Evolutionary conservation across 2,113 vertebrate species (phyloP).

Genomic region (Microcebus ravelobensis): DNA sequence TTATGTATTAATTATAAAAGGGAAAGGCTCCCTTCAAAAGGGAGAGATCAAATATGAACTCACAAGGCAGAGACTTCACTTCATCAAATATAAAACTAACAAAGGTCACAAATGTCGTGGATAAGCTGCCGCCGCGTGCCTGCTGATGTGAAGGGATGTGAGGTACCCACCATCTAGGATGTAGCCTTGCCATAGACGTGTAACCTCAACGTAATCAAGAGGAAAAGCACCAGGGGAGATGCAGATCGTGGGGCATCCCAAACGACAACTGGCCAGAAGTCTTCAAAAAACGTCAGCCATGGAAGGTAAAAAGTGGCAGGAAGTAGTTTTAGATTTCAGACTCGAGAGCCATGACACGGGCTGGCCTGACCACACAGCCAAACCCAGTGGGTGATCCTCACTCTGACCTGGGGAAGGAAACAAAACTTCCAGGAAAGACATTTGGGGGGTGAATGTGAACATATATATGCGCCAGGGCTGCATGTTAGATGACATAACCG

Average conservation of each 20-base stretch:
- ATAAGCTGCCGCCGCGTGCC: not conserved
- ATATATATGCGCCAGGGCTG: too few relatives aligned
- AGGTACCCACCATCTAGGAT: not conserved
- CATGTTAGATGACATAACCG: not conserved
- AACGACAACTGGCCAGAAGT: not conserved
- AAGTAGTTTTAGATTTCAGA: not conserved
- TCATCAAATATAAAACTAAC: not conserved
- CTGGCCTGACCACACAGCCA: not conserved
- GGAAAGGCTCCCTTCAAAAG: not conserved
- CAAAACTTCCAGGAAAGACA: not conserved
- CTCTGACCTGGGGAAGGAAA: not conserved
- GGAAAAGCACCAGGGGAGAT: not conserved
- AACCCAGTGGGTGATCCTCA: not conserved
- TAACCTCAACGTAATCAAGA: not conserved
- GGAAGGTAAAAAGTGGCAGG: not conserved
- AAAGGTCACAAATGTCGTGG: too few relatives aligned
- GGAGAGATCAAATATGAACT: not conserved
- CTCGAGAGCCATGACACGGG: not conserved
- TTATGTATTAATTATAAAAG: not conserved
- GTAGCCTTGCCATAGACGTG: not conserved
- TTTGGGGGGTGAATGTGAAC: accelerated
- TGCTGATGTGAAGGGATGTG: not conserved
- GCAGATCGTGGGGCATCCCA: not conserved
- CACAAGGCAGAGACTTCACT: not conserved
- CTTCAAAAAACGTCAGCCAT: not conserved